Evolutionary conservation across 2,888 invertebrate species (phyloP), one percentile per base, ranked within the genome.

Genomic region (Cheilosia pagana): DNA sequence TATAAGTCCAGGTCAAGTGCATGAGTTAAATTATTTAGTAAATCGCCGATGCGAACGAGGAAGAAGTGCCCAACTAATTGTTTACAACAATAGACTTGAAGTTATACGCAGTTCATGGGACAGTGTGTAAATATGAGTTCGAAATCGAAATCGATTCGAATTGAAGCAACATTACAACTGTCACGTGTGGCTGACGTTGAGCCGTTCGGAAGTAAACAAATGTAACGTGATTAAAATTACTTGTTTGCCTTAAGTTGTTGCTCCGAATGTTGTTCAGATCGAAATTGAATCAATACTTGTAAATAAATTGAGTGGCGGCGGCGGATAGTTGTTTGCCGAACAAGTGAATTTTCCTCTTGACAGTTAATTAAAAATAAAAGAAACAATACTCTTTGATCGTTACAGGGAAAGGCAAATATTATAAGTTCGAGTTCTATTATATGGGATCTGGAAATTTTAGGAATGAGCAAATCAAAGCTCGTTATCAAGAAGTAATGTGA

Each of bases 291-390:
- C 55, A 70, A 31, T 59, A 31, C 48, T 48, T 43, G 16, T 39
- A 12, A 57, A 45, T 39, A 57, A 70, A 59, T 59, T 50, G 48
- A 59, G 21, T 68, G 53, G 48, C 5, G 63, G 48, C 5, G 63
- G 43, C 10, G 60, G 28, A 45, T 28, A 43, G 25, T 45, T 60
- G 39, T 45, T 60, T 60, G 23, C 16, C 41, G 19, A 45, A 45
- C 14, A 62, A 62, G 43, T 43, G 19, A 45, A 62, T 62, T 45
- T 45, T 62, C 28, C 62, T 19, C 62, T 62, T 62, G 45, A 62
- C 62, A 62, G 62, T 2, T 12, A 62, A 62, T 62, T 45, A 45
- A 62, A 62, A 62, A 62, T 23, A 62, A 28, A 7, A 12, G 28
- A 35, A 35, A 19, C 65, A 65, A 39, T 52, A 16, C 8, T 4